Evolutionary conservation across 2,113 vertebrate species (phyloP), one percentile per base, ranked within the genome.

Genomic region (Python bivittatus): DNA sequence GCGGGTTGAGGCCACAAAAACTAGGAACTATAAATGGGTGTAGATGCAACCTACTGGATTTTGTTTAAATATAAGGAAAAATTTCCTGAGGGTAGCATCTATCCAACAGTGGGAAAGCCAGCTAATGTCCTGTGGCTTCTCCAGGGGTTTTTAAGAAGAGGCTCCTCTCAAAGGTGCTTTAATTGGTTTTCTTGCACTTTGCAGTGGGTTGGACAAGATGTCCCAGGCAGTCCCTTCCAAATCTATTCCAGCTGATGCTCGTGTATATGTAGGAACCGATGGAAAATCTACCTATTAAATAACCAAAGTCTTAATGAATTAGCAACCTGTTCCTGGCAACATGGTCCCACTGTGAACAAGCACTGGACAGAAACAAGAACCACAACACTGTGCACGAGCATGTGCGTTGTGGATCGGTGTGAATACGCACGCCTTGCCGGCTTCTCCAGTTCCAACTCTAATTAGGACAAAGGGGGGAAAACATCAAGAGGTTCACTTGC

Each of bases 381-480:
- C 27, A 23, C 15, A 52, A 29, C 57, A 8, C 1, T n/a, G 9
- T 38, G 20, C 33, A 7, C 12, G 12, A 9, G 42, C 13, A 15
- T 57, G 4, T 29, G n/a, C n/a, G 15, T 1, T 11, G 38, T 1
- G 25, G 44, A 44, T 48, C 11, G 23, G 23, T 27, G 44, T 52
- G 44, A 52, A 25, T 10, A 58, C 10, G 25, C 8, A 38, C 17
- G 11, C 7, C 8, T 4, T 7, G 58, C 25, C 84, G 83, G 96
- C 89, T 95, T 93, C 93, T 94, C 95, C 83, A 93, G 93, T 93
- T 91, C 33, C 0, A 44, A 92, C 86, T 95, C 94, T 95, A 97
- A 94, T 90, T 88, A 91, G 85, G 96, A 96, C 95, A 96, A 96
- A 96, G 96, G 95, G 95, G 95, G 88, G 64, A 42, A 38, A 90